These are phyloP conservation scores for Luffia ferchaultella DNA, from an alignment of 2,888 invertebrate genomes.

Conservation along the genomic window DNA sequence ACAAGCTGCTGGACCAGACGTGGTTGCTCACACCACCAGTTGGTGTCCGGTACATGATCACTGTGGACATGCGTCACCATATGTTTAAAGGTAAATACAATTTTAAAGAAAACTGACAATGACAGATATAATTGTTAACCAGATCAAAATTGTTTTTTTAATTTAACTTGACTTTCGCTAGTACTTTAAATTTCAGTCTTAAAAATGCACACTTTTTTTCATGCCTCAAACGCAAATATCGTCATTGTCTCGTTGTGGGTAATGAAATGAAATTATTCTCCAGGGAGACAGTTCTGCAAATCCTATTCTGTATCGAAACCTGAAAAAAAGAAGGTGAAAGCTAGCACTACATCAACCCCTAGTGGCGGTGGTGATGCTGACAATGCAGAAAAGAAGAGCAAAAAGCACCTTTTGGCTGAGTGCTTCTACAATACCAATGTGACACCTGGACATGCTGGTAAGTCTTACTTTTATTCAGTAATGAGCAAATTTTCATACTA, in stretches of 20 bases:
- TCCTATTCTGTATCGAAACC: conserved; percentile 35
- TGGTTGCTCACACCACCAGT: conserved; percentile 45
- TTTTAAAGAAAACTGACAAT: no score
- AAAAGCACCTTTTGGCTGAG: conserved; percentile 42
- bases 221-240: no score
- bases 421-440: conserved; percentile 47
- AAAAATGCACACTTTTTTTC: no score
- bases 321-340: conserved; percentile 25
- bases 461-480: no score
- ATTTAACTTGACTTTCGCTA: no score
- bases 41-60: conserved; percentile 47
- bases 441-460: conserved; percentile 53
- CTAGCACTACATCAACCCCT: conserved; percentile 17
- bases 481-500: no score
- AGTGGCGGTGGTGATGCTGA: conserved; percentile 32
- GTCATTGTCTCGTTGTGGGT: no score
- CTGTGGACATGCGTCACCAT: conserved; percentile 57
- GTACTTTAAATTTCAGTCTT: no score
- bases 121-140: no score
- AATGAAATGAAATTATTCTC: neutral
- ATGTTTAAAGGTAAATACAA: conserved; percentile 52
- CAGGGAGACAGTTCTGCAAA: conserved; percentile 58
- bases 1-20: conserved; percentile 40
- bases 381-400: conserved; percentile 34
- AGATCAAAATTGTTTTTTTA: no score